Evolutionary conservation across 1,140 invertebrate genomes (phyloP), one percentile per base, ranked within the genome.

Genomic region (Neoseiulus cucumeris): DNA sequence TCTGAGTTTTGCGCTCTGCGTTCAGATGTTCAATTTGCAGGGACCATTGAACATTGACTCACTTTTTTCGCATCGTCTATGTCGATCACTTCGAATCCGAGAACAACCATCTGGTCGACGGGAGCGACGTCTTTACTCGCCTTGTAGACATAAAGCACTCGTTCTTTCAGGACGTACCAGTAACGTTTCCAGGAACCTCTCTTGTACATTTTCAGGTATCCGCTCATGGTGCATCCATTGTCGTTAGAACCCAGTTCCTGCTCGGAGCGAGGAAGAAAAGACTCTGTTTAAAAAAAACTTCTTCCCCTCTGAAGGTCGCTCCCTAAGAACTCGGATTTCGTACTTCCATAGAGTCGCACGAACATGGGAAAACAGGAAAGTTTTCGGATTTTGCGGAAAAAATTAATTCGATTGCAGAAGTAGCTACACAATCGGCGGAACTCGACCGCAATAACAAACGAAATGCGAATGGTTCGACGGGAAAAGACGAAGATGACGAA

Each of bases 101-200:
- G 17, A 14, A 59, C 51, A 2, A 33, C 25, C 51, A 59, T 2
- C 1, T 12, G 17, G 33, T 59, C 33, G 4, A 44, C 39, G 20
- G n/a, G 22, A 18, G 12, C 28, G 1, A 42, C 47, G 33, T 66
- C 42, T 22, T 83, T 79, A 64, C 79, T 80, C 30, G 82, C 82
- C 72, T 77, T 80, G 69, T 81, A 84, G 20, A 77, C 76, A 70
- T 83, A 84, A n/a, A 84, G 70, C n/a, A 83, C 81, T 71, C 80
- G 76, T 59, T 82, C 79, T 70, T 83, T 82, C 2, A 83, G 72
- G 22, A 83, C 80, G 74, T 82, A 83, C 82, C 82, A 84, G 30
- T 73, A 71, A 25, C 75, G 73, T 71, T 82, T 82, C 81, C 82
- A 83, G 51, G 76, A 75, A 30, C 70, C 73, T 64, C 73, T 73